phyloP scores from a whole-genome alignment of 2,113 vertebrate species.

The Tragelaphus strepsiceros region DNA sequence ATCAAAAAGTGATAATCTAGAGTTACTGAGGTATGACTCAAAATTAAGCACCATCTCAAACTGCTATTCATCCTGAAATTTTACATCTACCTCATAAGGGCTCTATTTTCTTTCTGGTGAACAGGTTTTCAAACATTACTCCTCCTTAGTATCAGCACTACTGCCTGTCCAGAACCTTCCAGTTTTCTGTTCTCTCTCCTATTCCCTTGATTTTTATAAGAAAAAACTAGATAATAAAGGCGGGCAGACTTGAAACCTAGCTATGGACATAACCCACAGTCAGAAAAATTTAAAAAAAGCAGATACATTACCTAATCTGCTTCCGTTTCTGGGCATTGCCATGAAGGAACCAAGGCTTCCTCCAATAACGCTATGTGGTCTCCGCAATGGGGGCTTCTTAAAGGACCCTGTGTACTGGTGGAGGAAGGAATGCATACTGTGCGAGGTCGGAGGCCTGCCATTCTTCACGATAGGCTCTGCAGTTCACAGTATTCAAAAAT shows the following conservation, averaged over 20 bases:
- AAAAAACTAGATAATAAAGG: not conserved
- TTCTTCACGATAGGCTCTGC: constrained; percentile 91
- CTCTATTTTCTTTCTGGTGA: not conserved
- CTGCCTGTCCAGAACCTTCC: not conserved
- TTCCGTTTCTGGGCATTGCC: constrained; percentile 94
- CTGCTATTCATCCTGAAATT: not conserved
- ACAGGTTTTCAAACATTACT: not conserved
- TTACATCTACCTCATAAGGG: not conserved
- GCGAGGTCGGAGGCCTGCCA: constrained; percentile 92
- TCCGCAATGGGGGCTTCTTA: constrained; percentile 93
- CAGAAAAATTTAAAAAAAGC: not conserved
- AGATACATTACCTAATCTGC: constrained; percentile 90
- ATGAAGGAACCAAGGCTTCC: constrained; percentile 94
- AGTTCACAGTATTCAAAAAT: constrained; percentile 73
- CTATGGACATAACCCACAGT: not conserved
- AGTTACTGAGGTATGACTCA: not conserved
- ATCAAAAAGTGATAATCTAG: not conserved
- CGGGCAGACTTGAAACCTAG: not conserved
- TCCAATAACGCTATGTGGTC: constrained; percentile 95
- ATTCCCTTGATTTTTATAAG: not conserved
- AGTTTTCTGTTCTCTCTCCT: not conserved
- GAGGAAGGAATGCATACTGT: constrained; percentile 97
- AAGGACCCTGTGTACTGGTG: constrained; percentile 97
- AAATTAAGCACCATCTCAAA: not conserved
- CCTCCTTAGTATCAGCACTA: not conserved